Evolutionary conservation across 2,797 vertebrate species (phyloP).

Genomic region (Enoplosus armatus): DNA sequence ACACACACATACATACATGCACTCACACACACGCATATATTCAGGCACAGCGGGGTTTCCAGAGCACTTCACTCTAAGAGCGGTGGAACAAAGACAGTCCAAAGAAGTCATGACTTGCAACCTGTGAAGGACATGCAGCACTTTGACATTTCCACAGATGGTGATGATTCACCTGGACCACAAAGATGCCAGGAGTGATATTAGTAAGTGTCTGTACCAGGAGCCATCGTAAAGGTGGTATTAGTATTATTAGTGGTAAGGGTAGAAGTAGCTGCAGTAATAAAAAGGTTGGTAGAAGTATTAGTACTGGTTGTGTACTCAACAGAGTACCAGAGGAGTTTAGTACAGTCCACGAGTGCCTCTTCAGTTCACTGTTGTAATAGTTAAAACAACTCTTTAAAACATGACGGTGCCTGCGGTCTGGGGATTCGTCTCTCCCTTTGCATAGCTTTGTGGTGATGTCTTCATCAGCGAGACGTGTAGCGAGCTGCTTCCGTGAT

Average conservation of each 20-base stretch:
- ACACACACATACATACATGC: not conserved
- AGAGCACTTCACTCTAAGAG: not conserved
- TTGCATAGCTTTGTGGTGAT: constrained; percentile 79
- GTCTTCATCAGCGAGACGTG: constrained; percentile 73
- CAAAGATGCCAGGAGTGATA: not conserved
- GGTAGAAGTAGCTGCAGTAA: not conserved
- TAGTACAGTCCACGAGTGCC: constrained; percentile 13
- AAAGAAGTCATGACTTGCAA: constrained; percentile 65
- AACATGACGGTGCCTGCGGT: constrained; percentile 76
- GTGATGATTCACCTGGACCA: constrained; percentile 45
- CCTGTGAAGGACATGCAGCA: constrained; percentile 46
- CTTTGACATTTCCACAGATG: constrained; percentile 63
- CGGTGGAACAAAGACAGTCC: constrained; percentile 61
- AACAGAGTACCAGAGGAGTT: constrained; percentile 9
- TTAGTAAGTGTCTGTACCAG: not conserved
- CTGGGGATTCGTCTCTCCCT: constrained; percentile 51
- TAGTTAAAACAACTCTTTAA: constrained; percentile 61
- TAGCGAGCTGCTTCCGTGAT: constrained; percentile 73
- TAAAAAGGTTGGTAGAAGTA: not conserved
- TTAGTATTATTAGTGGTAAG: not conserved
- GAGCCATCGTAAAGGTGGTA: not conserved
- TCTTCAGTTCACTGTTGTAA: constrained; percentile 40
- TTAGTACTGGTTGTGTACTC: not conserved
- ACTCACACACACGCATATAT: constrained; percentile 1
- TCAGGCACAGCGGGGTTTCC: constrained; percentile 11